phyloP scores from a whole-genome alignment of 2,113 vertebrate genomes.

The Cynocephalus volans region DNA sequence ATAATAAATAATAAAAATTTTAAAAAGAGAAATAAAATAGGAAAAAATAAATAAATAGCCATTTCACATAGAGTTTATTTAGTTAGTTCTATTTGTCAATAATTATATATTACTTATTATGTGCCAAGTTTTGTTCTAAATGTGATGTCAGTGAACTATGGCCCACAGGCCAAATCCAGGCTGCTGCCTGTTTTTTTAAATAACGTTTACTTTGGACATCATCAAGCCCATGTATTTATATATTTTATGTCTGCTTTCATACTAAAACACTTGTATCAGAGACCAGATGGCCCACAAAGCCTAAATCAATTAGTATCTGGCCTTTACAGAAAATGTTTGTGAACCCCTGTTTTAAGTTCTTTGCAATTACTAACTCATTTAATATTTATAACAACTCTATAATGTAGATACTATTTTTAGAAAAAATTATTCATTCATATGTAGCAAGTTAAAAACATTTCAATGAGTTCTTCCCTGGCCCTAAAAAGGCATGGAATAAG shows the following conservation, averaged over 20 bases:
- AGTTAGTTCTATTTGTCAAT: not conserved
- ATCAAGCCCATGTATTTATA: not conserved
- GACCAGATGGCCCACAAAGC: not conserved
- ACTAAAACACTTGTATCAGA: not conserved
- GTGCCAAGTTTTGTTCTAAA: not conserved
- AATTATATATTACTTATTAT: not conserved
- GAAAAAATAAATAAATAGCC: not conserved
- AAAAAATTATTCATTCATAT: not conserved
- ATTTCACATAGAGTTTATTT: not conserved
- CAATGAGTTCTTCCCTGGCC: not conserved
- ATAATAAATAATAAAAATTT: too few relatives aligned
- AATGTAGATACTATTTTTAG: not conserved
- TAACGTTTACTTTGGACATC: not conserved
- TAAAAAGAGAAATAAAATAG: too few relatives aligned
- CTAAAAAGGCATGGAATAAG: not conserved
- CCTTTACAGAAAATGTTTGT: not conserved
- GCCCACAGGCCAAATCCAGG: not conserved
- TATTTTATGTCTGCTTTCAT: not conserved
- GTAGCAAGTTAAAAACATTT: not conserved
- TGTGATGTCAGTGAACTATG: not conserved
- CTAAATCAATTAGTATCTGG: not conserved
- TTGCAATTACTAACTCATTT: not conserved
- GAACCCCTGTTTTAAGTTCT: not conserved
- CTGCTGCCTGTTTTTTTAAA: not conserved
- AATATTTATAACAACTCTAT: not conserved